phyloP scores from a whole-genome alignment of 23 tunicate species.

The Styela plicata region DNA sequence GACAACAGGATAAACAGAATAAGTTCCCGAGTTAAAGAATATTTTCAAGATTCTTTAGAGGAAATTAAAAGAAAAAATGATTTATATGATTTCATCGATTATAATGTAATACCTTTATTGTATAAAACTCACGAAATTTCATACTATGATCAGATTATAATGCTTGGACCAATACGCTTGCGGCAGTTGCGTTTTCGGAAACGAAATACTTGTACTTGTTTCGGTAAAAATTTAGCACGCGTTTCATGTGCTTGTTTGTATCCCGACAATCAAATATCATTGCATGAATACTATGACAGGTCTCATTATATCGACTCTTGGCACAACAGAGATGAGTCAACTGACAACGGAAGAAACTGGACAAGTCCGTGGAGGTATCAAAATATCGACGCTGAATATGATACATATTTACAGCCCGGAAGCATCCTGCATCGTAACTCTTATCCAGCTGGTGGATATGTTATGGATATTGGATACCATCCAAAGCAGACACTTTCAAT shows the following conservation, averaged over 20 bases:
- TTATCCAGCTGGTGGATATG: slow-evolving; percentile 68
- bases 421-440: slow-evolving; percentile 29
- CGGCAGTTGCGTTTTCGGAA: slow-evolving; percentile 43
- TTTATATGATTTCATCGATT: slow-evolving; percentile 38
- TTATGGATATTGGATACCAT: slow-evolving; percentile 52
- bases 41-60: slow-evolving; percentile 30
- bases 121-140: slow-evolving; percentile 29
- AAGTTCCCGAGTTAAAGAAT: neutral
- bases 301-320: slow-evolving; percentile 34
- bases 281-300: slow-evolving; percentile 34
- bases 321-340: neutral
- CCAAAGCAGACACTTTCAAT: slow-evolving; percentile 31
- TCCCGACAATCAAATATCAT: neutral
- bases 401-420: slow-evolving; percentile 18
- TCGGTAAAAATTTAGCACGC: neutral
- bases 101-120: slow-evolving; percentile 27
- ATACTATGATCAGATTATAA: neutral
- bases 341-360: neutral
- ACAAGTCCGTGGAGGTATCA: slow-evolving; percentile 37
- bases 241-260: neutral
- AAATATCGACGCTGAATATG: neutral
- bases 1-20: slow-evolving; percentile 38
- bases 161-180: slow-evolving; percentile 58
- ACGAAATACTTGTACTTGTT: neutral
- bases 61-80: slow-evolving; percentile 28